phyloP scores from a whole-genome alignment of 2,797 vertebrate species.

The Carcharodon carcharias region DNA sequence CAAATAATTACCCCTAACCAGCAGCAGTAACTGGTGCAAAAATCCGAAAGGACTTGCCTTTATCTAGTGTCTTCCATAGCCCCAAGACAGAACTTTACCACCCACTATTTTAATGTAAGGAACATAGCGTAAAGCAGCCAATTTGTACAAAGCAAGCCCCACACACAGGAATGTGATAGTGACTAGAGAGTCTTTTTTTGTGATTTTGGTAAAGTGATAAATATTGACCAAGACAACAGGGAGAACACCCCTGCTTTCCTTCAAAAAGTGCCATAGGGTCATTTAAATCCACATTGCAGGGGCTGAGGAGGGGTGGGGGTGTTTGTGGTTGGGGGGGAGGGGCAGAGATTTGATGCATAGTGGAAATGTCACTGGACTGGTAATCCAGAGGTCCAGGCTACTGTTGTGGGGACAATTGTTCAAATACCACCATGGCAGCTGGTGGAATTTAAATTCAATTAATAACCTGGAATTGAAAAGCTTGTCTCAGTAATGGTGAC shows the following conservation, averaged over 20 bases:
- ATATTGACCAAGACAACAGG: not conserved
- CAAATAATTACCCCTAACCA: constrained; percentile 8
- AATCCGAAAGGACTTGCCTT: not conserved
- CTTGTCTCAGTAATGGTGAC: no score
- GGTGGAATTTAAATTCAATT: no score
- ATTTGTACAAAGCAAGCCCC: not conserved
- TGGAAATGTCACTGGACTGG: no score
- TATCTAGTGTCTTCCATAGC: not conserved
- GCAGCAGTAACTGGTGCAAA: not conserved
- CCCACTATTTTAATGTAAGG: not conserved
- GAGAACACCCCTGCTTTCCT: not conserved
- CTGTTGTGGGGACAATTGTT: no score
- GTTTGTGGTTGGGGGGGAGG: no score
- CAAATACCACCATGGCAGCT: no score
- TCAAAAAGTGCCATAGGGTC: not conserved
- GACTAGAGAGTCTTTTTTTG: not conserved
- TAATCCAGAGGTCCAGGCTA: no score
- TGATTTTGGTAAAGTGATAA: not conserved
- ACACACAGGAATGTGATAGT: not conserved
- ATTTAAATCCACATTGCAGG: not conserved
- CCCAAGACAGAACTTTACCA: not conserved
- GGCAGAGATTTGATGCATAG: no score
- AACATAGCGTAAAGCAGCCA: not conserved
- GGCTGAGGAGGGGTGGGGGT: no score
- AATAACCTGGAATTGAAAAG: no score